Conservation (phyloP, 2,888 invertebrate species). For the Tipula helvola region DNA sequence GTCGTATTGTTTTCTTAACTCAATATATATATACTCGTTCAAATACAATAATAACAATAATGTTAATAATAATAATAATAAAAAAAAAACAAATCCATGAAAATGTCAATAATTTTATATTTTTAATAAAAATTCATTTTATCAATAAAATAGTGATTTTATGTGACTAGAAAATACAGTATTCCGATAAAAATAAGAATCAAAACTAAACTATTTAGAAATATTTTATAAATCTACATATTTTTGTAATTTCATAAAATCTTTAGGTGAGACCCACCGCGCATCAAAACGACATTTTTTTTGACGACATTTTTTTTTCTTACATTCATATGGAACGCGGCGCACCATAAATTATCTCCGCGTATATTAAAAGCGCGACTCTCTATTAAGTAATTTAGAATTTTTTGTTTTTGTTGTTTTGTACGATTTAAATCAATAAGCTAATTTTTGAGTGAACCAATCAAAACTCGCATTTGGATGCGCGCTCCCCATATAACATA, state of each 20-base stretch:
- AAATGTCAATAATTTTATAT: neutral
- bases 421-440: neutral
- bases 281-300: neutral
- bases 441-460: neutral
- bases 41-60: neutral
- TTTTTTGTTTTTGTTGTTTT: neutral
- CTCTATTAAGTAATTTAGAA: neutral
- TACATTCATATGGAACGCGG: neutral
- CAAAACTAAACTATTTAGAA: neutral
- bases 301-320: neutral
- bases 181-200: neutral
- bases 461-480: neutral
- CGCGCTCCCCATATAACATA: neutral
- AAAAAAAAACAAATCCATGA: neutral
- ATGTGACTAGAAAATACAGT: neutral
- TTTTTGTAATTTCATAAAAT: neutral
- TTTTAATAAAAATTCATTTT: neutral
- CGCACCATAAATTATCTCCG: neutral
- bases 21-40: neutral
- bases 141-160: neutral
- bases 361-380: neutral
- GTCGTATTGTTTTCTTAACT: neutral
- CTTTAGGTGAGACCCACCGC: neutral
- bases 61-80: conserved; percentile 4
- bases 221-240: neutral